Evolutionary conservation across 1,140 invertebrate genomes (phyloP).

Genomic region (Hyles vespertilio): DNA sequence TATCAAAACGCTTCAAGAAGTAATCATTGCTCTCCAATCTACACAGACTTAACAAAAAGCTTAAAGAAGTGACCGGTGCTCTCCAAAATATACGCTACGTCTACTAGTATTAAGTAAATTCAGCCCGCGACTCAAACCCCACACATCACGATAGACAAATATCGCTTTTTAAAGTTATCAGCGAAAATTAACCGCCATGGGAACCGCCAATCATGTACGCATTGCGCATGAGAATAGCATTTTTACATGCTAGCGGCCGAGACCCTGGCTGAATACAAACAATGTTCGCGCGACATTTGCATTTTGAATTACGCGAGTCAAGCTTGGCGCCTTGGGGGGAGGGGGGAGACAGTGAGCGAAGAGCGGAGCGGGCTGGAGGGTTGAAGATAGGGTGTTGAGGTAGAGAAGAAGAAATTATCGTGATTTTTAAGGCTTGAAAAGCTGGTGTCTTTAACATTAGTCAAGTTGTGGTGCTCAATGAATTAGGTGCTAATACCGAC

Average conservation of each 20-base stretch:
- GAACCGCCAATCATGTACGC: conserved; percentile 66
- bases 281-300: conserved; percentile 67
- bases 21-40: no score
- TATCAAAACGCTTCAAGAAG: no score
- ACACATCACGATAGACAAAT: conserved; percentile 24
- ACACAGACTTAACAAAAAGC: no score
- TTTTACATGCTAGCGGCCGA: conserved; percentile 67
- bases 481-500: no score
- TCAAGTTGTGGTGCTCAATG: no score
- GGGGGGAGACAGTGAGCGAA: not conserved
- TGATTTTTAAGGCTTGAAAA: no score
- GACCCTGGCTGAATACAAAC: conserved; percentile 62
- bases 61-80: no score
- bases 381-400: not conserved
- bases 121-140: conserved; percentile 4
- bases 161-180: conserved; percentile 42
- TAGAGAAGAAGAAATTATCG: no score
- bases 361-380: no score
- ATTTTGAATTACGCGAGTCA: conserved; percentile 67
- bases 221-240: conserved; percentile 60
- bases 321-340: conserved; percentile 17
- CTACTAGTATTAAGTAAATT: no score
- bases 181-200: conserved; percentile 69
- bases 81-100: no score
- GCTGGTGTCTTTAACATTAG: no score